A percentile compares a stretch with the other conserved stretches of the same genome.
phyloP scores from a whole-genome alignment of 1,140 invertebrate genomes.

The Oryctes rhinoceros region DNA sequence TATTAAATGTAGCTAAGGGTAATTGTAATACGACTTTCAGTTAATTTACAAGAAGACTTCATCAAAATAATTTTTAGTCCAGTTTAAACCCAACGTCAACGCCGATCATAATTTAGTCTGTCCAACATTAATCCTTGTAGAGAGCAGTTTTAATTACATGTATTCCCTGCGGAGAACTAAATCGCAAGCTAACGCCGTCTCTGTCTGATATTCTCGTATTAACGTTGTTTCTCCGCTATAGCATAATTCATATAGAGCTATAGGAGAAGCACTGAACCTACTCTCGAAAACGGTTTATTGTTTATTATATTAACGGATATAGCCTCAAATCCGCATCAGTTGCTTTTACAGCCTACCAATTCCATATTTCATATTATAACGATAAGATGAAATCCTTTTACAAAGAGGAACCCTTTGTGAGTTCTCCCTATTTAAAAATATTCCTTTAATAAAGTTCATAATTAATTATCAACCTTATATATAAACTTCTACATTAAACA shows the following conservation, averaged over 20 bases:
- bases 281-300: constrained; percentile 34
- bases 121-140: constrained; percentile 57
- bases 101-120: constrained; percentile 56
- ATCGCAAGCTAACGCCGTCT: constrained; percentile 47
- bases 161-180: constrained; percentile 53
- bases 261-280: neutral
- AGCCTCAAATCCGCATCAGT: constrained; percentile 5
- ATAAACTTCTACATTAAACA: no score
- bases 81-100: constrained; percentile 50
- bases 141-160: constrained; percentile 58
- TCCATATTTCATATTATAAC: constrained; percentile 8
- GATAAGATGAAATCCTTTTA: constrained; percentile 16
- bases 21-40: constrained; percentile 35
- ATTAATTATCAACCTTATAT: no score
- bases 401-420: neutral
- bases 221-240: neutral
- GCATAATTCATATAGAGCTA: neutral
- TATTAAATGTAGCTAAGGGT: constrained; percentile 2
- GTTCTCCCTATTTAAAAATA: no score
- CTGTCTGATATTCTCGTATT: constrained; percentile 8
- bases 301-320: constrained; percentile 40
- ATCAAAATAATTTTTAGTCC: constrained; percentile 52
- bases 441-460: no score
- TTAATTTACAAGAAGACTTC: constrained; percentile 46
- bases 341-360: constrained; percentile 26